phyloP scores from a whole-genome alignment of 2,113 vertebrate species.

The Megaceryle maxima region DNA sequence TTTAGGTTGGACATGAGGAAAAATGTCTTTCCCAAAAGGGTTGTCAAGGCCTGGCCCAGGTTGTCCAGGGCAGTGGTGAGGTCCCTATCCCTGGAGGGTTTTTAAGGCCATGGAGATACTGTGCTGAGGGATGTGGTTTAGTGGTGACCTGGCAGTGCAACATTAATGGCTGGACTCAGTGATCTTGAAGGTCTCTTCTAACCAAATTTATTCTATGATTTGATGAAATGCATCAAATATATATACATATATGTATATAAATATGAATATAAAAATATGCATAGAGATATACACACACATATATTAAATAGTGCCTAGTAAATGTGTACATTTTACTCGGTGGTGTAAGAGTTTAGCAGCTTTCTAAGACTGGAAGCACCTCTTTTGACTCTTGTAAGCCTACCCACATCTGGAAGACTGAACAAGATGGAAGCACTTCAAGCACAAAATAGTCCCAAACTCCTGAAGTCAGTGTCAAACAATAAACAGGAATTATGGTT shows the following conservation, averaged over 20 bases:
- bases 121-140: no score
- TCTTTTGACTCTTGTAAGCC: not conserved
- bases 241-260: accelerated
- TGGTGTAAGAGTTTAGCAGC: not conserved
- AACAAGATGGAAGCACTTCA: not conserved
- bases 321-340: not conserved
- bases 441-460: not conserved
- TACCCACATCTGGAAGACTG: not conserved
- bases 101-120: no score
- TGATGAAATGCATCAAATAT: not conserved
- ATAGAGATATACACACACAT: accelerated
- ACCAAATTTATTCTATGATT: no score
- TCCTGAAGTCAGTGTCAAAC: not conserved
- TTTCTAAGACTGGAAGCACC: not conserved
- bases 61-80: no score
- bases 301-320: not conserved
- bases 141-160: no score
- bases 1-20: no score
- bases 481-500: accelerated
- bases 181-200: no score
- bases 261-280: not conserved
- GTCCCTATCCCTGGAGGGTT: no score
- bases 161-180: no score
- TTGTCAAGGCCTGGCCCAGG: no score
- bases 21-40: no score